phyloP scores from a whole-genome alignment of 1,140 invertebrate genomes.

The Leptinotarsa texana region DNA sequence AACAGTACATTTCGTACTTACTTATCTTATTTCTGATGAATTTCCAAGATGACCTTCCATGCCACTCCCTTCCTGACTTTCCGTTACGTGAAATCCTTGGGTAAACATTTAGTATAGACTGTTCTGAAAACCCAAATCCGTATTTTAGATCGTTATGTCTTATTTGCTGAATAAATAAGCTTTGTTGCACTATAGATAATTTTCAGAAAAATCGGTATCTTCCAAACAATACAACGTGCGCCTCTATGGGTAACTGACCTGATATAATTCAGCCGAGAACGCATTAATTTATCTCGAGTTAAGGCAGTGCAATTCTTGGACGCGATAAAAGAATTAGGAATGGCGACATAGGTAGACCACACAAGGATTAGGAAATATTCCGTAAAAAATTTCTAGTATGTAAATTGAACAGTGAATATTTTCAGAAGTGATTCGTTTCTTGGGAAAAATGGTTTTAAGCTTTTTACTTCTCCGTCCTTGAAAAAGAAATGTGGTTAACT shows the following conservation, averaged over 20 bases:
- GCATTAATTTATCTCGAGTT: conserved; percentile 3
- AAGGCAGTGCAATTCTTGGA: neutral
- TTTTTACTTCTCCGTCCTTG: too few species aligned
- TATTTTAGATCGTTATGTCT: neutral
- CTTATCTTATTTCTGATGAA: too few species aligned
- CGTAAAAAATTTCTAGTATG: too few species aligned
- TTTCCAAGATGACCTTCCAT: too few species aligned
- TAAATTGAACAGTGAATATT: too few species aligned
- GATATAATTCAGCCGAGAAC: neutral
- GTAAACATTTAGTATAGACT: neutral
- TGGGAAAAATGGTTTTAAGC: too few species aligned
- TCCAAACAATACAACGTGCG: neutral
- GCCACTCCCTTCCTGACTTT: too few species aligned
- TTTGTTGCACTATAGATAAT: neutral
- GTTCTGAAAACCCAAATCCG: neutral
- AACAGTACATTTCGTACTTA: too few species aligned
- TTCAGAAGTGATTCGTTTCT: too few species aligned
- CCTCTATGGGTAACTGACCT: neutral
- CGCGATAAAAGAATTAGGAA: neutral
- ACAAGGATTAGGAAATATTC: too few species aligned
- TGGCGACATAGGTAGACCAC: neutral
- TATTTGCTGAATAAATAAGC: conserved; percentile 1
- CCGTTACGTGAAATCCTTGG: too few species aligned
- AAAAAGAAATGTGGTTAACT: too few species aligned
- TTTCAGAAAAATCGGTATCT: conserved; percentile 3